These are phyloP conservation scores for Lagorchestes hirsutus DNA, from an alignment of 2,797 vertebrate genomes.

Conservation along the genomic window DNA sequence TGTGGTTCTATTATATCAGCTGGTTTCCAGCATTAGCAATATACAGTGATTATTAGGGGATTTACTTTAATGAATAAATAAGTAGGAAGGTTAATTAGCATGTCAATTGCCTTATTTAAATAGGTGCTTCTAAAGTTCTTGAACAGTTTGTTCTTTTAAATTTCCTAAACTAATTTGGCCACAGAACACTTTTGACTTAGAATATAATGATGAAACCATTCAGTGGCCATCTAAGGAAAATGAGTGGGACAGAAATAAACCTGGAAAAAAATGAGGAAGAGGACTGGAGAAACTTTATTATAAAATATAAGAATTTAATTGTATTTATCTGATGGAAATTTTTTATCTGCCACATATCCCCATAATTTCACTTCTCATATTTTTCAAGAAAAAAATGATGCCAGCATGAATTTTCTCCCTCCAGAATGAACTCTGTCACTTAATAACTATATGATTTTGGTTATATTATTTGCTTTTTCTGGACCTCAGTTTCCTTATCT, in stretches of 20 bases:
- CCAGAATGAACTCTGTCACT: neutral
- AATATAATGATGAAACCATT: neutral
- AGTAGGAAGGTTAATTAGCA: neutral
- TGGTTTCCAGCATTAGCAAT: slow-evolving; percentile 4
- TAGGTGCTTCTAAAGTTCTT: neutral
- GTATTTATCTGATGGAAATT: neutral
- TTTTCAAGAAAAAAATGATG: neutral
- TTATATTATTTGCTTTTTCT: neutral
- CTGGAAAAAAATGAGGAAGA: neutral
- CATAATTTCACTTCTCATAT: neutral
- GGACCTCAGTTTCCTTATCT: neutral
- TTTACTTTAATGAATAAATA: neutral
- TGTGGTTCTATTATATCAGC: neutral
- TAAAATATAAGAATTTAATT: neutral
- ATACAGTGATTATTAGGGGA: neutral
- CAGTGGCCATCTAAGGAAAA: neutral
- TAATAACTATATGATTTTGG: neutral
- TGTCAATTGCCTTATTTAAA: neutral
- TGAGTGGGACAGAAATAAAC: neutral
- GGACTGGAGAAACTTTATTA: neutral
- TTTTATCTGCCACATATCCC: neutral
- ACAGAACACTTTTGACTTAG: neutral
- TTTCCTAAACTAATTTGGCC: neutral
- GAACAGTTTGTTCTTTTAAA: neutral
- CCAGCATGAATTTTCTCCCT: neutral